Conservation (phyloP, 2,888 invertebrate species). For the Hypena proboscidalis region DNA sequence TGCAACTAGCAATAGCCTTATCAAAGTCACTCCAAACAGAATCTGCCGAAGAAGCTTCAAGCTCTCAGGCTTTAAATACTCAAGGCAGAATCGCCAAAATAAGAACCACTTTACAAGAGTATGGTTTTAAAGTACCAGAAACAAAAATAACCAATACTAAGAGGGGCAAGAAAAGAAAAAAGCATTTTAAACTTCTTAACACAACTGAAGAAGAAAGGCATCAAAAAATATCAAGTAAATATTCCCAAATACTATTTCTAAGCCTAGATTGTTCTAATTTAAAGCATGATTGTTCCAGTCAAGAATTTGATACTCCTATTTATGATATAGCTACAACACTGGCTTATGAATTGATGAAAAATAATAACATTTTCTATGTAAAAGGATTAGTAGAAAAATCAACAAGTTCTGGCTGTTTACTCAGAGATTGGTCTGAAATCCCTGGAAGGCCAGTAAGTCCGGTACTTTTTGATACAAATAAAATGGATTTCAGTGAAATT, state of each 20-base stretch:
- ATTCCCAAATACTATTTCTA: constrained; percentile 65
- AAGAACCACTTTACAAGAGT: constrained; percentile 84
- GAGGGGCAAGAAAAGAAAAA: constrained; percentile 54
- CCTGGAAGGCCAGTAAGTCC: constrained; percentile 87
- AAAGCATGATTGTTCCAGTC: constrained; percentile 10
- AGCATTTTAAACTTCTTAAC: constrained; percentile 62
- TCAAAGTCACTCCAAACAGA: constrained; percentile 83
- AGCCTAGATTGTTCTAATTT: constrained; percentile 35
- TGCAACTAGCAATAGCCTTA: constrained; percentile 88
- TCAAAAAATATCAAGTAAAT: constrained; percentile 64
- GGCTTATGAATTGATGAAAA: constrained; percentile 56
- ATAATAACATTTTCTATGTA: constrained; percentile 74
- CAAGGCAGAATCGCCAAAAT: constrained; percentile 68
- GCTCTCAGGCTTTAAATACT: constrained; percentile 41
- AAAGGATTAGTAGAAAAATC: constrained; percentile 73
- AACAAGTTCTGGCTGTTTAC: constrained; percentile 70
- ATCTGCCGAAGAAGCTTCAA: constrained; percentile 20
- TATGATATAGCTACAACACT: constrained; percentile 61
- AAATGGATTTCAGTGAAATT: constrained; percentile 62
- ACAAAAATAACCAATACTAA: constrained; percentile 48
- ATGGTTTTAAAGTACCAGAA: constrained; percentile 84
- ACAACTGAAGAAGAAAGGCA: constrained; percentile 58
- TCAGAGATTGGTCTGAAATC: constrained; percentile 87
- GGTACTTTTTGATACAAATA: constrained; percentile 33
- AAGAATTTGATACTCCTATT: constrained; percentile 28